Base-by-base conservation (phyloP, 2,113 vertebrate species). In the Penelope pileata region DNA sequence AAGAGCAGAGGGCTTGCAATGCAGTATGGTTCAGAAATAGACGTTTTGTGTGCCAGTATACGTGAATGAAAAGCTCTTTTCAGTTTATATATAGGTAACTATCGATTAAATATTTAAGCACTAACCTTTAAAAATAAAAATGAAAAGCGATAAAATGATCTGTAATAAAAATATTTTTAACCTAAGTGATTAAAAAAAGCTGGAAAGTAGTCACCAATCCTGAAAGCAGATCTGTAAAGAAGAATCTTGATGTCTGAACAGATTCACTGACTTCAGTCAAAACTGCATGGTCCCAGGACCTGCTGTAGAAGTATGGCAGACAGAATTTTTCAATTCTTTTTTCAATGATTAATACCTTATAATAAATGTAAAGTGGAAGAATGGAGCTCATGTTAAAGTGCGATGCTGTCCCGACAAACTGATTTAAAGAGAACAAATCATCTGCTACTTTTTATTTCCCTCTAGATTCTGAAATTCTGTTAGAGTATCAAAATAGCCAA, bases 101-200 rank as follows among this genome's bases (percentile, higher is more conserved):
- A 29, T 51, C 74, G 54, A 78, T 92, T 86, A 86, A 82, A 85
- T 87, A 89, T 87, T 91, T 93, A 89, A 76, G 34, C 32, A 42
- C 10, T 58, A 42, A 53, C 14, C 48, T 95, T 79, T 82, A 89
- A 91, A 91, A 91, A 90, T 29, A 59, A 80, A 70, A 45, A 29
- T 42, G 40, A 48, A 86, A 84, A 89, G 36, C 42, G 74, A 36
- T 67, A 91, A 54, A 29, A 43, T 50, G 29, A 18, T 68, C 70
- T 36, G 29, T 75, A 75, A 78, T 58, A 22, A 64, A 77, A 87
- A 72, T 7, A 32, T 81, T 93, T 95, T 86, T 66, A 42, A 79
- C 7, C 7, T n/a, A 36, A 84, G 43, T 48, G 66, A 86, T 88
- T 4, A 48, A 77, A 64, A 18, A 6, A 58, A 54, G 15, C 30